Evolutionary conservation across 2,797 vertebrate genomes (phyloP).

Genomic region (Lemur catta): DNA sequence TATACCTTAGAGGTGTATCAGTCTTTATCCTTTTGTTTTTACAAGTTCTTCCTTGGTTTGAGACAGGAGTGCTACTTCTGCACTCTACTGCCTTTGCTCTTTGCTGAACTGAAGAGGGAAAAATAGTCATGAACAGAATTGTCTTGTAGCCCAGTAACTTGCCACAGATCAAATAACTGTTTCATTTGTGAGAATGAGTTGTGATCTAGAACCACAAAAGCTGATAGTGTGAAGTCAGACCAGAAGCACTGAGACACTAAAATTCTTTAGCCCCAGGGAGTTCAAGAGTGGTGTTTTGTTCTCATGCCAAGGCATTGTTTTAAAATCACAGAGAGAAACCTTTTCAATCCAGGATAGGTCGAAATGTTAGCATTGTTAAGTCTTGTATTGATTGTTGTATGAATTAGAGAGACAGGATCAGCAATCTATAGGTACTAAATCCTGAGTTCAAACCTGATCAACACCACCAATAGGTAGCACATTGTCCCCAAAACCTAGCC

Average conservation of each 20-base stretch:
- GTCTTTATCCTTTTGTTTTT: neutral
- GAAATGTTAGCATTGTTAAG: slow-evolving; percentile 64
- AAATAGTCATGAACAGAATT: slow-evolving; percentile 53
- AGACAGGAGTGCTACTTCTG: neutral
- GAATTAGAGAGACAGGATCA: slow-evolving; percentile 56
- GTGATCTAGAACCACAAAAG: slow-evolving; percentile 49
- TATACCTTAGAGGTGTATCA: neutral
- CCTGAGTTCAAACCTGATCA: slow-evolving; percentile 28
- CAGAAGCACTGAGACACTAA: slow-evolving; percentile 53
- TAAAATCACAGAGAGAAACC: slow-evolving; percentile 69
- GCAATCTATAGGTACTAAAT: slow-evolving; percentile 43
- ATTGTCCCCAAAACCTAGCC: neutral
- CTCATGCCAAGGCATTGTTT: slow-evolving; percentile 60
- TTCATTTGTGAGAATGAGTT: slow-evolving; percentile 51
- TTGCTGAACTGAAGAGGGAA: slow-evolving; percentile 47
- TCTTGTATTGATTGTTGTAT: slow-evolving; percentile 67
- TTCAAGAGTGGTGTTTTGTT: slow-evolving; percentile 69
- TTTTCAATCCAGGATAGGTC: slow-evolving; percentile 50
- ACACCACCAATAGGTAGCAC: neutral
- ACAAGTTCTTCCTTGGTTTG: neutral
- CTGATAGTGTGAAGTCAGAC: slow-evolving; percentile 60
- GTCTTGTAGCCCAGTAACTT: neutral
- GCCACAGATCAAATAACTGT: slow-evolving; percentile 57
- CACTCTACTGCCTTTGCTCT: neutral
- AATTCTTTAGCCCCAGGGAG: slow-evolving; percentile 33